Percentiles rank a stretch among this genome's conserved stretches.
Conservation (phyloP, 2,888 invertebrate genomes). For the Sclerodermus sp. region DNA sequence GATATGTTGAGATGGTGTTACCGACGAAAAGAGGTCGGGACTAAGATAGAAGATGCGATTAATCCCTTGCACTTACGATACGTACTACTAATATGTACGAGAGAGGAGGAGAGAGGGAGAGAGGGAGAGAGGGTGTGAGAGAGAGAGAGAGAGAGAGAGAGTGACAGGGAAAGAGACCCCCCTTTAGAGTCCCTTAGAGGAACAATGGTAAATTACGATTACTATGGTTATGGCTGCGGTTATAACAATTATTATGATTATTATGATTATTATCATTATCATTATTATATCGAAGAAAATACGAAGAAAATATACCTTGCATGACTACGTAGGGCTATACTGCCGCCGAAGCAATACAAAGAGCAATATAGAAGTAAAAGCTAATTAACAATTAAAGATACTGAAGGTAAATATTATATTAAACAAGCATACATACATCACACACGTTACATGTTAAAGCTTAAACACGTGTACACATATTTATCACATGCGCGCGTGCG, state of each 20-base stretch:
- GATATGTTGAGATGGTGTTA: conserved; percentile 44
- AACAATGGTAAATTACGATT: no score
- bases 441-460: conserved; percentile 9
- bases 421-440: conserved; percentile 13
- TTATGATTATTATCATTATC: background rate
- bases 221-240: no score
- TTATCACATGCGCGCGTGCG: conserved; percentile 13
- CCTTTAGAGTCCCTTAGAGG: no score
- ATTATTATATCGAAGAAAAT: conserved; percentile 4
- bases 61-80: no score
- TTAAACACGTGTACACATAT: conserved; percentile 10
- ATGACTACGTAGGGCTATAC: conserved; percentile 53
- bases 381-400: conserved; percentile 33
- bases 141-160: no score
- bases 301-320: conserved; percentile 40
- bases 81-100: no score
- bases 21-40: conserved; percentile 31
- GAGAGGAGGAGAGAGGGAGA: no score
- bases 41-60: conserved; percentile 15
- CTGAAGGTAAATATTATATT: conserved; percentile 31
- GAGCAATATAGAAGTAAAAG: conserved; percentile 51
- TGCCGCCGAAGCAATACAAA: conserved; percentile 54
- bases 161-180: no score
- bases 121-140: no score
- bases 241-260: background rate